These are phyloP conservation scores for Sphenodon punctatus DNA, from an alignment of 2,797 vertebrate genomes.

Conservation along the genomic window DNA sequence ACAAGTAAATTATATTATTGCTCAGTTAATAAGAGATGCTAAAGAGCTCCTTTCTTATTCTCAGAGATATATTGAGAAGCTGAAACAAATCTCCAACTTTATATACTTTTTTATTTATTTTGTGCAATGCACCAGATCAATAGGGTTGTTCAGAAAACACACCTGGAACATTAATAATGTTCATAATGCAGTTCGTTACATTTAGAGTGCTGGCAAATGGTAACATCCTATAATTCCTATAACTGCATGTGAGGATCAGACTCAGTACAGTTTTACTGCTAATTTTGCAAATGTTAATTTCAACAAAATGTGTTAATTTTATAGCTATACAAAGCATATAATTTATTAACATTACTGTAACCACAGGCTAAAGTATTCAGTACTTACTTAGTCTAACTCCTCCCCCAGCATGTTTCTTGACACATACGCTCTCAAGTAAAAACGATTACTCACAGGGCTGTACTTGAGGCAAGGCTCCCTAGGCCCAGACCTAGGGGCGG, in stretches of 20 bases:
- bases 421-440: no score
- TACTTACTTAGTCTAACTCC: background rate
- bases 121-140: slow-evolving; percentile 1
- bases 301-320: background rate
- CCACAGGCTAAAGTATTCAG: background rate
- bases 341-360: background rate
- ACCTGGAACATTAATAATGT: background rate
- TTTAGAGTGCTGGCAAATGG: background rate
- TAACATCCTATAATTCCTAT: background rate
- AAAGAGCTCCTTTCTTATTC: background rate
- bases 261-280: background rate
- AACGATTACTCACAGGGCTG: no score
- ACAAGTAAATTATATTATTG: background rate
- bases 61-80: background rate
- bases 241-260: background rate
- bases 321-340: background rate
- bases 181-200: background rate
- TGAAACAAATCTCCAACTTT: slow-evolving; percentile 4
- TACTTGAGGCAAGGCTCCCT: no score
- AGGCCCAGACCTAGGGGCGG: no score
- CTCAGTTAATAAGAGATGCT: background rate
- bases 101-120: background rate
- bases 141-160: accelerated
- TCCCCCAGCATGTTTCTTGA: no score
- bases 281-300: background rate